Evolutionary conservation across 2,113 vertebrate genomes (phyloP).

Genomic region (Tachysurus vachellii): DNA sequence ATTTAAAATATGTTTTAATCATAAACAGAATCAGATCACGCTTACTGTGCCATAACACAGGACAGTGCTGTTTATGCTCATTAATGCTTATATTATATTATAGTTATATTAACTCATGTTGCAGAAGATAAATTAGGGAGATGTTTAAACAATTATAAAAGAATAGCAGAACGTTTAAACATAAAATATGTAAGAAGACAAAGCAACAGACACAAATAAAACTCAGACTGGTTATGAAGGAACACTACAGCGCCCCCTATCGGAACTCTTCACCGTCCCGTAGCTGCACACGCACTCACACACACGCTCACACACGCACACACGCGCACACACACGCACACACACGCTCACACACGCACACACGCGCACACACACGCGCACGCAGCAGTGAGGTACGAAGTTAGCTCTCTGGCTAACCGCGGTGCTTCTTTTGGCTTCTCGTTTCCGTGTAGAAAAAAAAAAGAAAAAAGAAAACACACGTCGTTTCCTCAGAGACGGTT

Average conservation of each 20-base stretch:
- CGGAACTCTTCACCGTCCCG: not conserved
- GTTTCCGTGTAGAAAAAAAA: not conserved
- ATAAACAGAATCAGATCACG: not conserved
- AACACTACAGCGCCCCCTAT: conserved; percentile 22
- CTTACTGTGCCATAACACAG: not conserved
- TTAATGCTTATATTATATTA: not conserved
- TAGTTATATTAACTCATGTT: not conserved
- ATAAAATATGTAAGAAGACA: not conserved
- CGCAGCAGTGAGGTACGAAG: conserved; percentile 14
- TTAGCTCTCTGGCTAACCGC: conserved; percentile 14
- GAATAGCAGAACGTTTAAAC: not conserved
- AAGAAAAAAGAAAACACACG: not conserved
- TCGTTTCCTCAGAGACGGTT: not conserved
- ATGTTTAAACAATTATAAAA: not conserved
- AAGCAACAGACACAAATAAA: not conserved
- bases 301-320: not conserved
- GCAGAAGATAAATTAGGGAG: not conserved
- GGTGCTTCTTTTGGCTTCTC: not conserved
- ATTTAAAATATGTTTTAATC: not conserved
- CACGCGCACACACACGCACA: not conserved
- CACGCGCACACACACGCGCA: too few species aligned
- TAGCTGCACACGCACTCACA: not conserved
- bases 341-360: too few species aligned
- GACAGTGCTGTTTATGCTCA: not conserved
- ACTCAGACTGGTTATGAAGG: not conserved